phyloP scores from a whole-genome alignment of 2,113 vertebrate genomes.

The Cnemophilus loriae region DNA sequence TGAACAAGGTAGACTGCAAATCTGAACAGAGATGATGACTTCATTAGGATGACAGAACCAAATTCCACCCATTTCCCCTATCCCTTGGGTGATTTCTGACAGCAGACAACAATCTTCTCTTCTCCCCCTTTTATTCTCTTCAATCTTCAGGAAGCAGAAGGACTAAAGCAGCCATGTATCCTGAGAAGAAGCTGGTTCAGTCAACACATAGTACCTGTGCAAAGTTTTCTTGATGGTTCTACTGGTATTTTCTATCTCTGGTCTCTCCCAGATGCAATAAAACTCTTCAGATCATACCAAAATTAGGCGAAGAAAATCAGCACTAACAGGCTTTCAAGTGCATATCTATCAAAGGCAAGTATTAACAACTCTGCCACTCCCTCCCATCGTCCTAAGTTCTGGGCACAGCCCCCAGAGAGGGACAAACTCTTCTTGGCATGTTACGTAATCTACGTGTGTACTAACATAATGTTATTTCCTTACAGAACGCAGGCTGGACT shows the following conservation, averaged over 20 bases:
- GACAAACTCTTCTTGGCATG: neutral
- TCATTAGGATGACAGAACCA: neutral
- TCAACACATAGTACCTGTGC: neutral
- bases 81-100: rapidly evolving
- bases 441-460: neutral
- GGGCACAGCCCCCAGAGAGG: neutral
- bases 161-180: neutral
- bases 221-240: neutral
- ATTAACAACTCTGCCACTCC: conserved; percentile 53
- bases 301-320: neutral
- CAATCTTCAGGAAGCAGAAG: neutral
- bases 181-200: neutral
- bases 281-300: neutral
- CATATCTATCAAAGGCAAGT: neutral
- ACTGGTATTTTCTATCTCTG: neutral
- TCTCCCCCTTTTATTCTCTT: neutral
- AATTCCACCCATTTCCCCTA: neutral
- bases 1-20: neutral
- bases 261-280: neutral
- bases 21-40: neutral
- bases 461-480: neutral
- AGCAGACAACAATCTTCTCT: neutral
- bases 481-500: neutral
- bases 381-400: neutral
- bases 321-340: neutral